Percentiles rank a stretch among this genome's conserved stretches.
Conservation (phyloP, 2,888 invertebrate species). For the Thelaira solivaga region DNA sequence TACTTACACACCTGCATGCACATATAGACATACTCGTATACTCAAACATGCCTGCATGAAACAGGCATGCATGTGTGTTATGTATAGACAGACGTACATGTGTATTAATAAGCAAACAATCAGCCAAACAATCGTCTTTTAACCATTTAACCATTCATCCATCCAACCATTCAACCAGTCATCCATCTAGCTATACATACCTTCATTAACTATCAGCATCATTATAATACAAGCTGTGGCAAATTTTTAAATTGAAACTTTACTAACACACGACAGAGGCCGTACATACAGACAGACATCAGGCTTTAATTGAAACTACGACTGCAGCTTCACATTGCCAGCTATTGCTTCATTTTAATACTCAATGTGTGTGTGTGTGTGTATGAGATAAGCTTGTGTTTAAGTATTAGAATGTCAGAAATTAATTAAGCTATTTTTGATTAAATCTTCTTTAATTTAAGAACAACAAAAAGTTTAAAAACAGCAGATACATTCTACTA, state of each 20-base stretch:
- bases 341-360: not conserved
- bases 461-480: too few species aligned
- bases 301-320: not conserved
- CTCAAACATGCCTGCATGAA: not conserved
- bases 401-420: constrained; percentile 63
- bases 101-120: not conserved
- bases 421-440: constrained; percentile 75
- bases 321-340: not conserved
- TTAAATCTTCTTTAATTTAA: too few species aligned
- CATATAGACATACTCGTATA: not conserved
- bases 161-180: not conserved
- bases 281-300: not conserved
- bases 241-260: constrained; percentile 26
- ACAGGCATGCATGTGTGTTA: too few species aligned
- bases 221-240: constrained; percentile 18
- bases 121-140: too few species aligned
- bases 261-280: not conserved
- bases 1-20: not conserved
- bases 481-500: too few species aligned
- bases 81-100: too few species aligned
- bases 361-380: not conserved
- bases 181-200: constrained; percentile 25
- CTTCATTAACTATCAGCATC: constrained; percentile 9
- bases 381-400: not conserved
- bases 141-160: constrained; percentile 13